phyloP scores from a whole-genome alignment of 2,888 invertebrate species.

The Hydraecia micacea region DNA sequence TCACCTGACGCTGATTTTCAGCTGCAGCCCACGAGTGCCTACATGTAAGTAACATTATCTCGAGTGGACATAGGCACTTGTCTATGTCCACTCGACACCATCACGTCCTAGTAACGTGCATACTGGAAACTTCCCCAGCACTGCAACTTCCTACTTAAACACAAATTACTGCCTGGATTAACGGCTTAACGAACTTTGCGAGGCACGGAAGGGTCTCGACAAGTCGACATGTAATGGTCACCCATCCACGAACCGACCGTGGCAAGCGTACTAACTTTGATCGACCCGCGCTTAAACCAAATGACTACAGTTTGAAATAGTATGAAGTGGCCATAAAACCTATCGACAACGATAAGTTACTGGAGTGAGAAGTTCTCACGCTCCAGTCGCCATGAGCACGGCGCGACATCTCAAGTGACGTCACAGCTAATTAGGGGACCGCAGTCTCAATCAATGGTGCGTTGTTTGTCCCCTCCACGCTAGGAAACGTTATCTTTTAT shows the following conservation, averaged over 20 bases:
- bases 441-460: slow-evolving; percentile 11
- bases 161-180: no score
- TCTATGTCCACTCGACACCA: no score
- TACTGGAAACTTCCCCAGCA: no score
- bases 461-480: slow-evolving; percentile 19
- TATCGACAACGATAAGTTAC: background rate
- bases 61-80: no score
- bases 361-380: slow-evolving; percentile 44
- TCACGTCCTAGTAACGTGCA: no score
- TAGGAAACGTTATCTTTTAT: slow-evolving; percentile 22
- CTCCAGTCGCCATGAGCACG: background rate
- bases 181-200: no score
- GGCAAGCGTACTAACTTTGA: background rate
- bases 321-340: slow-evolving; percentile 24
- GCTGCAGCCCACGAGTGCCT: no score
- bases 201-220: no score
- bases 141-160: no score
- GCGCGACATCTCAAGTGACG: slow-evolving; percentile 27
- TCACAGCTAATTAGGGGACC: slow-evolving; percentile 23
- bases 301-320: background rate
- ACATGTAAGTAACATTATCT: no score
- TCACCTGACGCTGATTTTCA: no score
- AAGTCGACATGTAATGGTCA: background rate
- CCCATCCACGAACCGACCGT: background rate
- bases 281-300: background rate